These are phyloP conservation scores for Prunella strophiata DNA, from an alignment of 2,797 vertebrate genomes.

Conservation along the genomic window DNA sequence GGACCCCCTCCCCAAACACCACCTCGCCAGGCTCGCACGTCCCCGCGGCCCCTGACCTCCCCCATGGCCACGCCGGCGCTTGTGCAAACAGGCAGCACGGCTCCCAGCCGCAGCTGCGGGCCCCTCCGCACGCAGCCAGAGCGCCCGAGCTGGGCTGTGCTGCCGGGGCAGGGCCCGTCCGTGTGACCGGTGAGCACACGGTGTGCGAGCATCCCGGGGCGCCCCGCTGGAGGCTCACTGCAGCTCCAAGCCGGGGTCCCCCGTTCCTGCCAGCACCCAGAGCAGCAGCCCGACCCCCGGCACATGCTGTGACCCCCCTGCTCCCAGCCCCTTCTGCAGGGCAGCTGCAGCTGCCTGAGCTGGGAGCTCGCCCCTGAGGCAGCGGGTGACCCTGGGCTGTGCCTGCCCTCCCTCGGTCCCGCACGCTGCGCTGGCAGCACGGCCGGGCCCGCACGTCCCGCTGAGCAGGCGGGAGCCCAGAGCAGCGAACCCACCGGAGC, in stretches of 20 bases:
- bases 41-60: not conserved
- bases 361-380: not conserved
- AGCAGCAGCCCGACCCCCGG: not conserved
- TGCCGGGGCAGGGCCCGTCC: not conserved
- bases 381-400: not conserved
- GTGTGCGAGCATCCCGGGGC: no score
- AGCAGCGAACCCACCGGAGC: fast-evolving
- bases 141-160: not conserved
- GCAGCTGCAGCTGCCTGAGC: not conserved
- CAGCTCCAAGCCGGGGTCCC: fast-evolving
- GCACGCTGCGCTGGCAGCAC: not conserved
- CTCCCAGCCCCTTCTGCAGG: not conserved
- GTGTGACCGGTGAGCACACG: fast-evolving
- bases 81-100: not conserved
- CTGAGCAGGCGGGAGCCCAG: fast-evolving
- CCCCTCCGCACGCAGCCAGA: fast-evolving
- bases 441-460: not conserved
- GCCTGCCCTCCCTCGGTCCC: not conserved
- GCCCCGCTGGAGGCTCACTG: fast-evolving
- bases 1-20: not conserved
- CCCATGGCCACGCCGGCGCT: not conserved
- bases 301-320: not conserved
- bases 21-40: not conserved
- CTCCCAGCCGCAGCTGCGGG: not conserved
- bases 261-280: not conserved